These are phyloP conservation scores for Endomychus coccineus DNA, from an alignment of 2,888 invertebrate species.

Conservation along the genomic window DNA sequence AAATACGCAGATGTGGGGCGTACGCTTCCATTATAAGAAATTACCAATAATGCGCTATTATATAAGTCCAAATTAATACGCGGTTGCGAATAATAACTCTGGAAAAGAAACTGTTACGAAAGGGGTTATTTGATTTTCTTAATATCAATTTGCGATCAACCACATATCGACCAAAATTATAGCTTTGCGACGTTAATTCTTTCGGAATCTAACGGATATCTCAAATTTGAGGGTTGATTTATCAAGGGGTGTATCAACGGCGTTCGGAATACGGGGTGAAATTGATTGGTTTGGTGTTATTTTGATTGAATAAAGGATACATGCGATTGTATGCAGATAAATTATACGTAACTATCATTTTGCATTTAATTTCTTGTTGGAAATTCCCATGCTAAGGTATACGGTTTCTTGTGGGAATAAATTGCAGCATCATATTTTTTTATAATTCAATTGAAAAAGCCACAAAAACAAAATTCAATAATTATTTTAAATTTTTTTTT, in stretches of 20 bases:
- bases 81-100: constrained; percentile 10
- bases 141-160: constrained; percentile 14
- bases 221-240: constrained; percentile 5
- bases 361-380: no score
- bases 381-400: no score
- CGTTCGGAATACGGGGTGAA: constrained; percentile 5
- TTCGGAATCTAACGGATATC: constrained; percentile 10
- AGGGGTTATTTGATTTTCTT: constrained; percentile 9
- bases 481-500: no score
- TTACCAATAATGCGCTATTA: constrained; percentile 8
- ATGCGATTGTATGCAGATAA: neutral
- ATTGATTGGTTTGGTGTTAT: constrained; percentile 2
- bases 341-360: neutral
- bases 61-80: constrained; percentile 13
- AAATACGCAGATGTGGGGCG: constrained; percentile 14
- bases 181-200: constrained; percentile 8
- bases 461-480: no score
- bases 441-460: no score
- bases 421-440: no score
- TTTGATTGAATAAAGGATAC: constrained; percentile 1
- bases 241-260: neutral
- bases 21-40: constrained; percentile 11
- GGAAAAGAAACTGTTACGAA: constrained; percentile 8
- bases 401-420: no score
- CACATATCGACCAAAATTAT: constrained; percentile 16